Base-by-base conservation (phyloP, 2,113 vertebrate species). In the Montifringilla adamsi region DNA sequence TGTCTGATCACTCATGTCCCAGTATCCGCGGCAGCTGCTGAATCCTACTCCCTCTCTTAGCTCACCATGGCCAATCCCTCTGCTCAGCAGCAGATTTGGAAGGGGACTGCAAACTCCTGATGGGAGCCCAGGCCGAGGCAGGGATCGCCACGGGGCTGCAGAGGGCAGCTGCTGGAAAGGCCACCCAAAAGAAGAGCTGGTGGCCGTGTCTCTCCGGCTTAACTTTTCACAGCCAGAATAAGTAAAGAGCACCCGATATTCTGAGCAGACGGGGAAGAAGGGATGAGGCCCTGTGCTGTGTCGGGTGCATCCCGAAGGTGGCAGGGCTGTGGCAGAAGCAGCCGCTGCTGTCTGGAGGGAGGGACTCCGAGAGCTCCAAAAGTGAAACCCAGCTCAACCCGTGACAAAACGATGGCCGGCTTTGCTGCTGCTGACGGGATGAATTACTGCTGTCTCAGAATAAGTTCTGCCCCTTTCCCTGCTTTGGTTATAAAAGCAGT, bases 21-120 rank as follows among this genome's bases (percentile, higher is more conserved):
- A 41, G 13, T 5, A 90, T 17, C 44, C 49, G 26, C 22, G 62
- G 79, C 83, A 97, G 27, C 44, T 95, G 67, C 69, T 84, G 26
- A 89, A 90, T 95, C 89, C 75, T 46, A 1, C 24, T 92, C 84
- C 95, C 68, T 59, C 76, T 30, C 64, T 50, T 24, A 43, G 84
- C 82, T 70, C 2, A 1, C 91, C 75, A 77, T 8, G 20, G 17
- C 39, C 55, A 84, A 27, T 66, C 47, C 15, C 21, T 64, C 44
- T 15, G 18, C 53, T 70, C 31, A 7, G 55, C 7, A 73, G 50
- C 15, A 39, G 50, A 73, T 63, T 21, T n/a, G 44, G 52, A 89
- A 44, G 2, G 11, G 67, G 74, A 31, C 21, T 39, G 28, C 43
- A 37, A 62, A 8, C 7, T 43, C 16, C 59, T 13, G 46, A 64